Base-by-base conservation (phyloP, 2,888 invertebrate species). In the Drosophila hamatofila region DNA sequence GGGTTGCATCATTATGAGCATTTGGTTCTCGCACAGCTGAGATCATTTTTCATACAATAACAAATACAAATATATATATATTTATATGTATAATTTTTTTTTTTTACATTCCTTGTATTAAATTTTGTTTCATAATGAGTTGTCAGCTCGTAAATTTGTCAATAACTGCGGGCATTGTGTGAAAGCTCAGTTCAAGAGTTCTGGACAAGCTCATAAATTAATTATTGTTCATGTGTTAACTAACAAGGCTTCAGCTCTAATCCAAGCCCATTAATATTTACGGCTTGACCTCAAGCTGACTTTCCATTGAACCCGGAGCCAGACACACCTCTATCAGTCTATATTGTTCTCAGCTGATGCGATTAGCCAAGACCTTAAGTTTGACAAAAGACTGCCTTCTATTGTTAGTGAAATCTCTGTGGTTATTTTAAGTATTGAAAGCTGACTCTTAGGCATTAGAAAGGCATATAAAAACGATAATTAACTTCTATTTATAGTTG, bases 101-200 rank as follows among this genome's bases (percentile, higher is more conserved):
- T 48, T 44, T n/a, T n/a, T n/a, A n/a, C n/a, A 52, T 39, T 64
- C 66, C 76, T 70, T 73, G 74, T 81, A 66, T 68, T 64, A 44
- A 69, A 81, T 74, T 79, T 77, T 76, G 72, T 83, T 75, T 74
- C 58, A 81, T 89, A 89, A 83, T 81, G 73, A 87, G 81, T 67
- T 87, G 85, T 61, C 69, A 77, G 63, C 62, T 84, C 81, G 67
- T 89, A 89, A 84, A 84, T 89, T 81, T 83, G 83, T 83, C 68
- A 71, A 73, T 57, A 67, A 63, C 56, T 52, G n/a, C 33, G 37
- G 54, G 57, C 52, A 62, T 76, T 65, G 79, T 59, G 41, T 41
- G 52, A 66, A 67, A 61, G 67, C 42, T 66, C 30, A 30, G 46
- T 9, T 9, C 46, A 39, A 39, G 42, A 48, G 57, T 64, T 65